These are phyloP conservation scores for Phalloptychus januarius DNA, from an alignment of 2,797 vertebrate species.

Conservation along the genomic window DNA sequence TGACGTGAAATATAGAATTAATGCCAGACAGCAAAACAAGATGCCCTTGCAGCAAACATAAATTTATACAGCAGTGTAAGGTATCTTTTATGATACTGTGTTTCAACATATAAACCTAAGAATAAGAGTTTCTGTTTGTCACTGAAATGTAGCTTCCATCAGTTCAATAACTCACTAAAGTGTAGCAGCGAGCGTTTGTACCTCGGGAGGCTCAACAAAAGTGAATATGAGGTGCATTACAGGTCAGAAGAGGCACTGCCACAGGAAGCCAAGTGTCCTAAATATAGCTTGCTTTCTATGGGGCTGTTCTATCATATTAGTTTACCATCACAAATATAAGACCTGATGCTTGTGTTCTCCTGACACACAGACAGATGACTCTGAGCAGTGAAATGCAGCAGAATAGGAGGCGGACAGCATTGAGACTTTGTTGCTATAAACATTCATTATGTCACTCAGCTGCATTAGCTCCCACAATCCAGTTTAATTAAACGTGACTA, in stretches of 20 bases:
- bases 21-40: conserved; percentile 33
- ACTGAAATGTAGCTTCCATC: conserved; percentile 60
- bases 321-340: conserved; percentile 49
- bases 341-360: conserved; percentile 40
- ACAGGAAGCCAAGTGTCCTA: conserved; percentile 66
- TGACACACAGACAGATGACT: conserved; percentile 38
- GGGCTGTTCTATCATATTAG: conserved; percentile 67
- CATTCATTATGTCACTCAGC: conserved; percentile 10
- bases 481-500: conserved; percentile 30
- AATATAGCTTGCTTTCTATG: conserved; percentile 66
- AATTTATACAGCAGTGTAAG: conserved; percentile 12
- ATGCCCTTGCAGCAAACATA: conserved; percentile 23
- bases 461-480: conserved; percentile 20
- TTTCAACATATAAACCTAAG: conserved; percentile 37
- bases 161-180: conserved; percentile 64
- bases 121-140: conserved; percentile 49
- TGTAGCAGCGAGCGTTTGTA: conserved; percentile 53
- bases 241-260: conserved; percentile 63
- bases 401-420: conserved; percentile 8
- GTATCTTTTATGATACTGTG: conserved; percentile 11
- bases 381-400: conserved; percentile 30
- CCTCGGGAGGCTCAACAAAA: conserved; percentile 63
- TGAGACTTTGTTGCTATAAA: conserved; percentile 2
- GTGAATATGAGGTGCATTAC: conserved; percentile 57
- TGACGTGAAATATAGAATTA: conserved; percentile 41